Evolutionary conservation across 2,888 invertebrate genomes (phyloP), one percentile per base, ranked within the genome.

Genomic region (Cataglyphis albicans): DNA sequence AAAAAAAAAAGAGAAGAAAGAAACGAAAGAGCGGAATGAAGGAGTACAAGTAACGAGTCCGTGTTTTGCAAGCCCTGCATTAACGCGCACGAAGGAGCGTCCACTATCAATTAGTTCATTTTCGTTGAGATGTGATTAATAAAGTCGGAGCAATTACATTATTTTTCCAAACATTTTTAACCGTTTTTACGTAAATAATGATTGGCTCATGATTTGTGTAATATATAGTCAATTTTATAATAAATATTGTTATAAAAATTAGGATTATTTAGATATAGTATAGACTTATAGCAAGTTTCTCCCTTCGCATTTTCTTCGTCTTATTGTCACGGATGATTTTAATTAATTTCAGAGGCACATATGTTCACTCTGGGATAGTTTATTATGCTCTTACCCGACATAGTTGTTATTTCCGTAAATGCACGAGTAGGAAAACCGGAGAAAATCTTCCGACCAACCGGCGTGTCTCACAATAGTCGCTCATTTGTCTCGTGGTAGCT

Each of bases 401-500:
- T 41, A 44, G 32, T 59, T 78, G 41, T 68, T 78, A 78, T 68
- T 78, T 78, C 59, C 57, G 70, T 61, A 78, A 70, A 57, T 44
- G 78, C 59, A 21, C 35, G 70, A 25, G 48, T 52, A 55, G 73
- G 72, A 74, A 84, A 59, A 65, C 76, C 76, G 59, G 75, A 84
- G 90, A 88, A 91, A 92, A 93, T 94, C 93, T 93, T 92, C 90
- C 91, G 91, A 88, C 91, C 94, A 94, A 94, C 94, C 94, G 94
- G 94, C 92, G 94, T 93, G 90, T 93, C 93, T 92, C 91, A 91
- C 93, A 93, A 94, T 94, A 93, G 92, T 92, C 93, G 94, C 95
- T 95, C 95, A 95, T 96, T 96, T 95, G 95, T 96, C 95, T 95
- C 94, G 91, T 91, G 93, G 92, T 94, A 93, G 95, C 95, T 95